A percentile compares a stretch with the other conserved stretches of the same genome.
Conservation (phyloP, 2,888 invertebrate species). For the Dichetophora obliterata region DNA sequence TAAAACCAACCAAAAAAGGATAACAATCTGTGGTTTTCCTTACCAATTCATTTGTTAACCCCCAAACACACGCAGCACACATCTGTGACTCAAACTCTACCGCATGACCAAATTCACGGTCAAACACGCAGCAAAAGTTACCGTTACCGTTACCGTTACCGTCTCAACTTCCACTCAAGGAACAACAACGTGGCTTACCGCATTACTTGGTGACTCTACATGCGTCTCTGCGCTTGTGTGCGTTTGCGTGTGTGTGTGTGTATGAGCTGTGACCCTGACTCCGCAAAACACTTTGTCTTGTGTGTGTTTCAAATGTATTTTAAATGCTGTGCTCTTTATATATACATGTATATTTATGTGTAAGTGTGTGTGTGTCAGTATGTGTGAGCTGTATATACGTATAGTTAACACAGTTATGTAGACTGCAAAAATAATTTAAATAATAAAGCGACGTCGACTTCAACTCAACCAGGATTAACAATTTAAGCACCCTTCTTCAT, state of each 20-base stretch:
- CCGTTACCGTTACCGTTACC: too few relatives aligned
- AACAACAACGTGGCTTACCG: too few relatives aligned
- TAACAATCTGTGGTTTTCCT: not conserved
- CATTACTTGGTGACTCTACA: not conserved
- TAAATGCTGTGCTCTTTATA: not conserved
- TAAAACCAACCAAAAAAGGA: not conserved
- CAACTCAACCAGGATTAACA: not conserved
- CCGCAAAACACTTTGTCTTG: too few relatives aligned
- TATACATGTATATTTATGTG: not conserved
- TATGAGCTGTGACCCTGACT: not conserved
- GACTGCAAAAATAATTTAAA: not conserved
- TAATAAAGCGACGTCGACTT: not conserved
- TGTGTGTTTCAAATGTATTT: not conserved
- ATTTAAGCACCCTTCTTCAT: not conserved
- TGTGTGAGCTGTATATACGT: not conserved
- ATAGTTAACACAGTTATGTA: not conserved
- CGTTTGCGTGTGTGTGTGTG: not conserved
- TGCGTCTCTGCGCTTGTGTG: not conserved
- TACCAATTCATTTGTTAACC: too few relatives aligned
- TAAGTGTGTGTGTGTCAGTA: not conserved
- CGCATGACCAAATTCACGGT: too few relatives aligned
- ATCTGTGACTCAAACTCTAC: too few relatives aligned
- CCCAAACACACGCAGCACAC: too few relatives aligned
- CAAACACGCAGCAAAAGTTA: too few relatives aligned
- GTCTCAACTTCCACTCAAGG: too few relatives aligned